Evolutionary conservation across 2,888 invertebrate genomes (phyloP).

Genomic region (Allygus modestus): DNA sequence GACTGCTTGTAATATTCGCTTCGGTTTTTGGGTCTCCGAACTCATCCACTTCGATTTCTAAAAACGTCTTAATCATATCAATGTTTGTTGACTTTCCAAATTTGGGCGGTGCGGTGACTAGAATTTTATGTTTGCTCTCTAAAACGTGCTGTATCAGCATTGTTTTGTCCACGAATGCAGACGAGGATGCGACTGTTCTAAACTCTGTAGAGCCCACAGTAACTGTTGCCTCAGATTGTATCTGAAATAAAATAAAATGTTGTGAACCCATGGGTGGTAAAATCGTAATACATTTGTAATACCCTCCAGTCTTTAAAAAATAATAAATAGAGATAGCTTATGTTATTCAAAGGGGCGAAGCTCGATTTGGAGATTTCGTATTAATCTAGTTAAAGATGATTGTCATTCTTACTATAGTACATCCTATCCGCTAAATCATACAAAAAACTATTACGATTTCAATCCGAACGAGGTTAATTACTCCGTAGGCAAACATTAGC

Average conservation of each 20-base stretch:
- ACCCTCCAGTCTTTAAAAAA: too few species aligned
- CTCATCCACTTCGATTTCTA: conserved; percentile 41
- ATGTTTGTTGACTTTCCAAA: conserved; percentile 37
- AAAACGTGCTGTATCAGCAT: background rate
- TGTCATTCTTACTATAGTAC: too few species aligned
- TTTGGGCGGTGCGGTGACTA: conserved; percentile 39
- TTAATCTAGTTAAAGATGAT: too few species aligned
- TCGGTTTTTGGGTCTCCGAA: conserved; percentile 11
- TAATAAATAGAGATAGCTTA: too few species aligned
- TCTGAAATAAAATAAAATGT: conserved; percentile 10
- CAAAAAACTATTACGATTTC: too few species aligned
- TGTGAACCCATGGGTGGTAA: too few species aligned
- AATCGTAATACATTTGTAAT: too few species aligned
- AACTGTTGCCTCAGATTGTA: background rate
- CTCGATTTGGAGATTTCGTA: too few species aligned
- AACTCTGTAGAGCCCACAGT: background rate
- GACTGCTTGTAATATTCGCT: background rate
- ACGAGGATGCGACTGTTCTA: background rate
- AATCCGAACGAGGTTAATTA: too few species aligned
- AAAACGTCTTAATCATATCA: conserved; percentile 33
- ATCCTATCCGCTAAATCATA: too few species aligned
- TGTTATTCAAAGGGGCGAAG: too few species aligned
- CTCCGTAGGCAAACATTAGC: too few species aligned
- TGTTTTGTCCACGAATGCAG: conserved; percentile 18
- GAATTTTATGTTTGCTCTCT: background rate